Evolutionary conservation across 37 sponge, comb jelly and placozoan genomes (phyloP).

Genomic region (Beroe forskalii): DNA sequence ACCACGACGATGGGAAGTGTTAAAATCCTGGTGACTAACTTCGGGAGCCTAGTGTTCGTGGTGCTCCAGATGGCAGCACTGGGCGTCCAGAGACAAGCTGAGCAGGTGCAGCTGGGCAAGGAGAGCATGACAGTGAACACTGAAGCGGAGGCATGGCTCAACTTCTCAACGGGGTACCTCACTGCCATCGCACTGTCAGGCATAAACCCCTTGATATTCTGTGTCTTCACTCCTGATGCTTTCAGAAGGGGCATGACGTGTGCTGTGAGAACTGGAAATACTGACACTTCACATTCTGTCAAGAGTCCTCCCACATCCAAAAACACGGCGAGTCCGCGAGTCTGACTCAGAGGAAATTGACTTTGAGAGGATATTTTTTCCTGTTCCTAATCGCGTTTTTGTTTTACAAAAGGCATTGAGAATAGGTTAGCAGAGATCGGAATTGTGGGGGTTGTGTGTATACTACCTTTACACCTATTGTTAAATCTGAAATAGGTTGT

Average conservation of each 20-base stretch:
- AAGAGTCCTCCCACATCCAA: too few relatives aligned
- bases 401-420: too few relatives aligned
- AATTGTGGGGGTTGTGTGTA: too few relatives aligned
- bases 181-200: not conserved
- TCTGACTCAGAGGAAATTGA: too few relatives aligned
- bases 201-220: not conserved
- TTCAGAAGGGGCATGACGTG: not conserved
- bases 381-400: too few relatives aligned
- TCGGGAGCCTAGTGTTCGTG: not conserved
- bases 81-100: not conserved
- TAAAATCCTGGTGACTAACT: conserved; percentile 3
- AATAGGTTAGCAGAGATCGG: too few relatives aligned
- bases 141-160: not conserved
- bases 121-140: not conserved
- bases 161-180: not conserved
- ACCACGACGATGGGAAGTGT: not conserved
- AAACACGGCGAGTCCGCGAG: too few relatives aligned
- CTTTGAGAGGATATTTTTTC: too few relatives aligned
- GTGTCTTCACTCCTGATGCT: not conserved
- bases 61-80: not conserved
- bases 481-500: too few relatives aligned
- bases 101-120: not conserved
- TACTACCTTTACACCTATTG: too few relatives aligned
- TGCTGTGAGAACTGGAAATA: not conserved
- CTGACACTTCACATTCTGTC: not conserved